These are phyloP conservation scores for Stichopus horrens DNA, from an alignment of 53 echinoderm and acorn worm genomes.

Conservation along the genomic window DNA sequence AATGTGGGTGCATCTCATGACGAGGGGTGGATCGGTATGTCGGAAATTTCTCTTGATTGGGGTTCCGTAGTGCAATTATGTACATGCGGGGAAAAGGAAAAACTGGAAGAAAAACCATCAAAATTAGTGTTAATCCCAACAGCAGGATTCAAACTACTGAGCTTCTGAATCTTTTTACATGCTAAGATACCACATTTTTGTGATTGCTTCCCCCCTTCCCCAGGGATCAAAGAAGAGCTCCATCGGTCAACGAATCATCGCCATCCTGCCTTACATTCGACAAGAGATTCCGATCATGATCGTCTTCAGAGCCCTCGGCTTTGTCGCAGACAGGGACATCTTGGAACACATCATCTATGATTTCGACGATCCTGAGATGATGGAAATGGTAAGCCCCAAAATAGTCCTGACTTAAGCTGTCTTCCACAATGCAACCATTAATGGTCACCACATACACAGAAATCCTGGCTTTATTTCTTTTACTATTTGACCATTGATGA, in stretches of 20 bases:
- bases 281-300: slow-evolving; percentile 95
- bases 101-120: no score
- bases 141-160: no score
- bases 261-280: slow-evolving; percentile 89
- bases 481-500: no score
- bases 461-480: no score
- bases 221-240: slow-evolving; percentile 98
- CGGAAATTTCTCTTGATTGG: background rate
- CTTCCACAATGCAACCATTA: no score
- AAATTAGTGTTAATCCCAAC: no score
- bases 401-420: no score
- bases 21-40: slow-evolving; percentile 91
- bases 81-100: no score
- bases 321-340: slow-evolving; percentile 94
- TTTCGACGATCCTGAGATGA: slow-evolving; percentile 99
- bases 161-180: no score
- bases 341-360: slow-evolving; percentile 99
- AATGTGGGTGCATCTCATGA: slow-evolving; percentile 97
- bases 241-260: slow-evolving; percentile 86
- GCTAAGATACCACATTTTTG: no score
- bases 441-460: no score
- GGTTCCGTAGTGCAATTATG: no score
- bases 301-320: slow-evolving; percentile 92
- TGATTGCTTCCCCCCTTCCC: background rate
- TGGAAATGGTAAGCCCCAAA: slow-evolving; percentile 85